Evolutionary conservation across 2,113 vertebrate genomes (phyloP), one percentile per base, ranked within the genome.

Genomic region (Ornithorhynchus anatinus): DNA sequence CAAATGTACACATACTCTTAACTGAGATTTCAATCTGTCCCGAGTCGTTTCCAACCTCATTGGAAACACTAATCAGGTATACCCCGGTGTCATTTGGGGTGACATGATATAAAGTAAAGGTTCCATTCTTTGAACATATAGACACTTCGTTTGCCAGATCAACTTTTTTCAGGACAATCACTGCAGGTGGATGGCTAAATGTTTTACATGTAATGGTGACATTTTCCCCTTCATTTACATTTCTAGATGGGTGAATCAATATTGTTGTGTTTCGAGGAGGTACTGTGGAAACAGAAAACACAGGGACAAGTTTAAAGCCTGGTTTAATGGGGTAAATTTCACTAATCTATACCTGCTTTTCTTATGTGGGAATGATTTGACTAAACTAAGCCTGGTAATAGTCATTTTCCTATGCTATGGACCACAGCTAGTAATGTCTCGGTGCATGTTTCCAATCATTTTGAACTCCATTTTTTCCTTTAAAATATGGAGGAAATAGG

Each of bases 211-310:
- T 63, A 70, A 77, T 75, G 11, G 38, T 77, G 53, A 65, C 36
- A 61, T 72, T 89, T 82, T 72, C 69, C 66, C 77, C 43, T 81
- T 81, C 53, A 83, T 62, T 75, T 60, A 76, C 40, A 64, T 83
- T 84, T 84, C 81, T 71, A 73, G 52, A 76, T 76, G 50, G 57
- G 65, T 79, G 23, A 20, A 76, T 74, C 66, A 68, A 64, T 35
- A 81, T 22, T 51, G 50, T 39, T 50, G 42, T 29, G 40, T 86
- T 89, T 81, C 15, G 8, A 33, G 79, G 56, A 82, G 63, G 35
- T 80, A 80, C 64, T 78, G 47, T 63, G 44, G 86, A 75, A n/a
- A 77, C 37, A 84, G 60, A 37, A 77, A 77, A 82, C 15, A 51
- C 36, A 72, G 12, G 1, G 2, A 29, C 56, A 48, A 7, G 19